phyloP scores from a whole-genome alignment of 2,888 invertebrate species.

The Pycnomerus fuliginosus region DNA sequence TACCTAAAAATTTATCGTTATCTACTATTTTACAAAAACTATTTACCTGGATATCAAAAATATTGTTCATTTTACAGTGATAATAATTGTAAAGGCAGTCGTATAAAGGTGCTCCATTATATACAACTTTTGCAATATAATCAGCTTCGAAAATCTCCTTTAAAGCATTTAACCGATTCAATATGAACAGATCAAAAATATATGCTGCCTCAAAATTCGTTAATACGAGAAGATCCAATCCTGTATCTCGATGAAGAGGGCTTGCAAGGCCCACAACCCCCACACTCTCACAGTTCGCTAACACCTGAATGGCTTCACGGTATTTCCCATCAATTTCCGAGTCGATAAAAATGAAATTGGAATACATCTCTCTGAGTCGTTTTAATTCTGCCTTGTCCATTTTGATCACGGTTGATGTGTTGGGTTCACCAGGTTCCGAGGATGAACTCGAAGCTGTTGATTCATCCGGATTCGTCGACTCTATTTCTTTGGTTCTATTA shows the following conservation, averaged over 20 bases:
- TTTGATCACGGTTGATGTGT: neutral
- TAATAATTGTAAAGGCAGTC: conserved; percentile 63
- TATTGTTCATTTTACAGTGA: conserved; percentile 57
- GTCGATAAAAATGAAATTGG: conserved; percentile 7
- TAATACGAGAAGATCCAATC: conserved; percentile 11
- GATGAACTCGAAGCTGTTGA: too few relatives aligned
- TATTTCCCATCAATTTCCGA: conserved; percentile 2
- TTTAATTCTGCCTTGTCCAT: conserved; percentile 9
- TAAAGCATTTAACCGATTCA: conserved; percentile 47
- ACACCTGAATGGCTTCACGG: conserved; percentile 8
- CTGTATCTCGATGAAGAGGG: conserved; percentile 2
- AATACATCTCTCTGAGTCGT: conserved; percentile 9
- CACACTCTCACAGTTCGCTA: conserved; percentile 10
- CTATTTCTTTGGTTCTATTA: too few relatives aligned
- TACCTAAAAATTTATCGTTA: too few relatives aligned
- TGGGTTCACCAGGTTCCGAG: too few relatives aligned
- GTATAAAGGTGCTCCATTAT: conserved; percentile 60
- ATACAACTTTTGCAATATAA: conserved; percentile 58
- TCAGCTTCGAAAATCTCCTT: conserved; percentile 54
- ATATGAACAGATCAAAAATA: conserved; percentile 15
- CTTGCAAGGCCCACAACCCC: conserved; percentile 16
- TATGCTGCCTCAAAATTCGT: conserved; percentile 12
- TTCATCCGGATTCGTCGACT: too few relatives aligned
- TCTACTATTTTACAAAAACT: neutral
- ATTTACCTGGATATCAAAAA: conserved; percentile 57